Conservation (phyloP, 2,888 invertebrate species). For the Tanaodytes sp. region DNA sequence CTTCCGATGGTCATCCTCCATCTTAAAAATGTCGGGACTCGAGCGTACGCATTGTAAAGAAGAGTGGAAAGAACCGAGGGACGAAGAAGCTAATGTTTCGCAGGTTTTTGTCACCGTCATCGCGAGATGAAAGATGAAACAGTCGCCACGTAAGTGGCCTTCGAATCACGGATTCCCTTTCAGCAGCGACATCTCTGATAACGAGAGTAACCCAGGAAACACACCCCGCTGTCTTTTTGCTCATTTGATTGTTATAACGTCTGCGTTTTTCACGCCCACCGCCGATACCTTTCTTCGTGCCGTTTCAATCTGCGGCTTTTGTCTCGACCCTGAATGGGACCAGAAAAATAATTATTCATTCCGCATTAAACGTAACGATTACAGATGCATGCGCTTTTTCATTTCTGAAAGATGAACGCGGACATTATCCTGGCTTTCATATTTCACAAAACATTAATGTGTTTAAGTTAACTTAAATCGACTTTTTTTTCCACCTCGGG, state of each 20-base stretch:
- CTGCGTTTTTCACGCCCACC: constrained; percentile 24
- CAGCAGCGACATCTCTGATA: constrained; percentile 12
- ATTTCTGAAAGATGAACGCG: constrained; percentile 7
- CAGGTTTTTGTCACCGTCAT: constrained; percentile 23
- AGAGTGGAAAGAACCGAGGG: constrained; percentile 13
- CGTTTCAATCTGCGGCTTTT: constrained; percentile 23
- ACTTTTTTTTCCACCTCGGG: no score
- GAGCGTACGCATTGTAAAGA: constrained; percentile 20
- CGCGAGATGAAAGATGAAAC: constrained; percentile 23
- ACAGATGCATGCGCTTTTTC: constrained; percentile 19
- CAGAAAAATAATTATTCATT: constrained; percentile 42
- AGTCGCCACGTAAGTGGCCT: constrained; percentile 30
- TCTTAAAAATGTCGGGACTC: no score
- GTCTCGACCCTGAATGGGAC: constrained; percentile 22
- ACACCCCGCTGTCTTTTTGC: constrained; percentile 20
- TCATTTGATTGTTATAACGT: constrained; percentile 26
- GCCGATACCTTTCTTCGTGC: constrained; percentile 24
- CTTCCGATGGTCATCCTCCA: no score
- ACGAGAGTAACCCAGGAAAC: constrained; percentile 15
- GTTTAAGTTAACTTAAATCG: constrained; percentile 11
- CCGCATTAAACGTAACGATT: constrained; percentile 35
- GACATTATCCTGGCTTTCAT: constrained; percentile 14
- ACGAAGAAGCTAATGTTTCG: constrained; percentile 12
- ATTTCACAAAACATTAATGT: constrained; percentile 18
- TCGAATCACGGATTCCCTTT: constrained; percentile 24